Evolutionary conservation across 1,140 invertebrate species (phyloP).

Genomic region (Drosophila rhopaloa): DNA sequence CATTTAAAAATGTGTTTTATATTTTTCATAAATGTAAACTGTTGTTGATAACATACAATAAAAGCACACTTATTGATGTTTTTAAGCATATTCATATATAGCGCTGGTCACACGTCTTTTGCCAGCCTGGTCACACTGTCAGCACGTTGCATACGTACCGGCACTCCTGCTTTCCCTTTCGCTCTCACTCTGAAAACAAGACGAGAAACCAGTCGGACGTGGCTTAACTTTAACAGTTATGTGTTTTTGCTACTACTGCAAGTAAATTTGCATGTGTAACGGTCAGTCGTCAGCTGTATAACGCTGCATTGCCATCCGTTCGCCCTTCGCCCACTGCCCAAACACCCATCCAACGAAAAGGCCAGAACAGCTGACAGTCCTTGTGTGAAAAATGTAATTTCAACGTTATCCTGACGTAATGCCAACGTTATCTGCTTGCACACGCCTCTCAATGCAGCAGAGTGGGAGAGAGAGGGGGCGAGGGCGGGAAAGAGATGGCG

Average conservation of each 20-base stretch:
- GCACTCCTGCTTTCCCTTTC: background rate
- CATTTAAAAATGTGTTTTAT: too few relatives aligned
- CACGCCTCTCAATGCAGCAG: constrained; percentile 38
- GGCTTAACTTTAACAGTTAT: constrained; percentile 71
- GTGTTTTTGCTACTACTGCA: constrained; percentile 62
- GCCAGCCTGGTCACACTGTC: constrained; percentile 13
- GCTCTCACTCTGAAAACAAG: background rate
- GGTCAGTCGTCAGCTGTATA: constrained; percentile 61
- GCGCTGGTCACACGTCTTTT: constrained; percentile 1
- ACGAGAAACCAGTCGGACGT: constrained; percentile 28
- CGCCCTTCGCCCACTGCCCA: background rate
- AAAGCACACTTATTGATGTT: too few relatives aligned
- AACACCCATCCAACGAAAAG: constrained; percentile 11
- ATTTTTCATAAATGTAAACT: too few relatives aligned
- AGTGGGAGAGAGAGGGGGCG: background rate
- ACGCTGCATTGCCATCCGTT: constrained; percentile 7
- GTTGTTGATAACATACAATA: too few relatives aligned
- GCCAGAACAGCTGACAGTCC: constrained; percentile 46
- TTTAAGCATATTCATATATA: too few relatives aligned
- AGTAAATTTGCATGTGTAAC: constrained; percentile 75
- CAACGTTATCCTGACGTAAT: constrained; percentile 81
- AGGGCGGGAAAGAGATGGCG: background rate
- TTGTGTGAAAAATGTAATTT: constrained; percentile 81
- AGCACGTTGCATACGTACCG: background rate
- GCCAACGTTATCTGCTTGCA: constrained; percentile 78